Conservation (phyloP, 30 jellyfish, hydroid and myxozoan genomes). For the Pseudorhiza aurosa region DNA sequence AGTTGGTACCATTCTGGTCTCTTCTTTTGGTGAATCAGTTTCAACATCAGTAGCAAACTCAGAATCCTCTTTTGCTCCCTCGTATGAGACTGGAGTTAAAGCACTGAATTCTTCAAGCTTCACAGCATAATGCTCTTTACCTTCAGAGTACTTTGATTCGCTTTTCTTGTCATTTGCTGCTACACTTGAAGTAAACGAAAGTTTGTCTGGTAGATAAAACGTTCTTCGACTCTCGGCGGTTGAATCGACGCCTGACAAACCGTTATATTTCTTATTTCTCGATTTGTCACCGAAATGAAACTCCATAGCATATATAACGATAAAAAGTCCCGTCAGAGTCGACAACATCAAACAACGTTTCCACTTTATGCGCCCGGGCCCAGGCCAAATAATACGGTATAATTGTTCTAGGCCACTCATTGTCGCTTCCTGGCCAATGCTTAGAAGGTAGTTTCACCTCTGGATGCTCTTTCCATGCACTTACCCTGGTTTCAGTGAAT, state of each 20-base stretch:
- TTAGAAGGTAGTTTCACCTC: neutral
- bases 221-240: neutral
- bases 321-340: neutral
- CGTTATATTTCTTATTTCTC: too few species aligned
- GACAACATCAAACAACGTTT: constrained; percentile 23
- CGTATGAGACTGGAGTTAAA: neutral
- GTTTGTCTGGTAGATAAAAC: too few species aligned
- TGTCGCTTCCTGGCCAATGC: neutral
- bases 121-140: neutral
- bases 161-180: neutral
- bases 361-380: constrained; percentile 28
- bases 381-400: constrained; percentile 38
- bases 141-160: neutral
- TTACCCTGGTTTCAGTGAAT: neutral
- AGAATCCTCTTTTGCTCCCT: neutral
- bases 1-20: neutral
- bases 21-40: neutral
- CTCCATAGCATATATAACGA: neutral
- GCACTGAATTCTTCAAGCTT: neutral
- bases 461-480: neutral
- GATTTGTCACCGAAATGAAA: neutral
- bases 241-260: neutral
- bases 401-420: neutral
- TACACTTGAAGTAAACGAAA: too few species aligned
- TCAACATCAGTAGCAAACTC: neutral